phyloP scores from a whole-genome alignment of 2,113 vertebrate genomes.

The Corvus cornix region DNA sequence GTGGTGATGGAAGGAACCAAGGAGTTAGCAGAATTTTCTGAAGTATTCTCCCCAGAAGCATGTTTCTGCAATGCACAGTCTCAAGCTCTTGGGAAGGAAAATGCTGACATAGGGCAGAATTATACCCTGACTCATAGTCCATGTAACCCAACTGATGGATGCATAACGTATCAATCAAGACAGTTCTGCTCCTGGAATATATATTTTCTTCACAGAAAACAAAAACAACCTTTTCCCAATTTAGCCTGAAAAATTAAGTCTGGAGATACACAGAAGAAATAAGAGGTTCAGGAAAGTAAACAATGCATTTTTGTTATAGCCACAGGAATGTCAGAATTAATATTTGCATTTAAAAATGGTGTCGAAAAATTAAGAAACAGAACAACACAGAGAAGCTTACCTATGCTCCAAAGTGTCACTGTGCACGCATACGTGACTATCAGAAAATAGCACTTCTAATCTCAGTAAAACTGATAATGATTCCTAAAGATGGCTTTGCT shows the following conservation, averaged over 20 bases:
- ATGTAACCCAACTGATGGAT: conserved; percentile 56
- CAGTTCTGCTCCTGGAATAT: conserved; percentile 47
- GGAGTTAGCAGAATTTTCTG: conserved; percentile 68
- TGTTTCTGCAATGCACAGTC: conserved; percentile 46
- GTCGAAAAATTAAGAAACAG: background rate
- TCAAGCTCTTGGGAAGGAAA: conserved; percentile 43
- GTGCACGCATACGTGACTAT: background rate
- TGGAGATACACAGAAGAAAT: background rate
- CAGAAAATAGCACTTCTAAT: background rate
- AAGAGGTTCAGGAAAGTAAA: background rate
- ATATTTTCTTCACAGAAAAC: conserved; percentile 27
- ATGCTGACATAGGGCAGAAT: conserved; percentile 46
- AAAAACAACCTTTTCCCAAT: background rate
- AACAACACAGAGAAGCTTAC: background rate
- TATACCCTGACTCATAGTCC: conserved; percentile 65
- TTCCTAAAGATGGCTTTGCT: background rate
- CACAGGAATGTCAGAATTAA: background rate
- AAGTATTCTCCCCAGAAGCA: conserved; percentile 64
- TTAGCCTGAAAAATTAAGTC: conserved; percentile 8
- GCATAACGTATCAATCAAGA: conserved; percentile 45
- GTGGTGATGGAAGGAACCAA: conserved; percentile 66
- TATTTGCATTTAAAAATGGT: background rate
- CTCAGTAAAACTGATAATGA: background rate
- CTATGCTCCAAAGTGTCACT: background rate
- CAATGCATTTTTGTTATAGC: background rate